Evolutionary conservation across 2,797 vertebrate genomes (phyloP).

Genomic region (Gadopsis bispinosus): DNA sequence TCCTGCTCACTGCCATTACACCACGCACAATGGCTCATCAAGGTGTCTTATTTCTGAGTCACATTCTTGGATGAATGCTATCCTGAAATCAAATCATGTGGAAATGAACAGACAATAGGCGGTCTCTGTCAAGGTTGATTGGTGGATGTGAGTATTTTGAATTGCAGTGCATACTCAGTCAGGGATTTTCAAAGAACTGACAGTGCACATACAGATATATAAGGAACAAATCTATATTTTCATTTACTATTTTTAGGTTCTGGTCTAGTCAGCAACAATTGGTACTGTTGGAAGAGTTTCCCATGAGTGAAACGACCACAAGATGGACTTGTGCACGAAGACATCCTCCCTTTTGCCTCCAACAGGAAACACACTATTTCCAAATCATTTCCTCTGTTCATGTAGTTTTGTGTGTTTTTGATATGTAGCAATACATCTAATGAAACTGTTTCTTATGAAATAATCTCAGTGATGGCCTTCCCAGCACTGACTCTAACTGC

Average conservation of each 20-base stretch:
- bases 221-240: conserved; percentile 7
- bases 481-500: conserved; percentile 53
- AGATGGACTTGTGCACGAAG: conserved; percentile 3
- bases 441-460: conserved; percentile 72
- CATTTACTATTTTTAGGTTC: conserved; percentile 3
- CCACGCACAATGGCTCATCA: conserved; percentile 46
- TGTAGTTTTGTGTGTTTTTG: conserved; percentile 49
- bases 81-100: conserved; percentile 57
- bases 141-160: conserved; percentile 14
- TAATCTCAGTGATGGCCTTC: conserved; percentile 53
- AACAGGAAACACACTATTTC: conserved; percentile 76
- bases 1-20: conserved; percentile 36
- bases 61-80: conserved; percentile 58
- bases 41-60: conserved; percentile 64
- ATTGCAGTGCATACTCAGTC: conserved; percentile 4
- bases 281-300: conserved; percentile 10
- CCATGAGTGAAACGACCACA: conserved; percentile 46
- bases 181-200: background rate
- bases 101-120: conserved; percentile 53
- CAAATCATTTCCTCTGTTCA: conserved; percentile 79
- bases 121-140: conserved; percentile 43
- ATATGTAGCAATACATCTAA: conserved; percentile 68
- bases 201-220: conserved; percentile 17
- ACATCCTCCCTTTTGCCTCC: conserved; percentile 49
- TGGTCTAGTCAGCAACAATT: conserved; percentile 42